A percentile compares a stretch with the other conserved stretches of the same genome.
Conservation (phyloP, 2,113 vertebrate species). For the Silurus asotus region DNA sequence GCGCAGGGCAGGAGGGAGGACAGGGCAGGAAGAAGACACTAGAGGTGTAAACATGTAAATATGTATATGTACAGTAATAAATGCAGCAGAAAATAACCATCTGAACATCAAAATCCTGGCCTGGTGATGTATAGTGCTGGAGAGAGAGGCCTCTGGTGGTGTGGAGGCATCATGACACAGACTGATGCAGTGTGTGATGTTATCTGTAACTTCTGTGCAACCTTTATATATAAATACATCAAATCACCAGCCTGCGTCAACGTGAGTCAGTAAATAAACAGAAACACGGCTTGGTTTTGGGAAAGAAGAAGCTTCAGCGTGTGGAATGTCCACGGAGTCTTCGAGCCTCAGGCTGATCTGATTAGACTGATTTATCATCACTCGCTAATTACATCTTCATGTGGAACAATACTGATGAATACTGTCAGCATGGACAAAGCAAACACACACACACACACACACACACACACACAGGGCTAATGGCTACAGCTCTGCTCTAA, state of each 20-base stretch:
- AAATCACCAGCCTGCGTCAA: background rate
- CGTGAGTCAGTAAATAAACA: background rate
- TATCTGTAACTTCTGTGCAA: background rate
- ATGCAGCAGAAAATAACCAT: too few species aligned
- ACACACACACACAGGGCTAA: background rate
- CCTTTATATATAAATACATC: background rate
- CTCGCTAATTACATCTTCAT: background rate
- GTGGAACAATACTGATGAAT: constrained; percentile 4
- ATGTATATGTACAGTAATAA: too few species aligned
- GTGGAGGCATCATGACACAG: background rate
- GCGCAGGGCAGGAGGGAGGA: too few species aligned
- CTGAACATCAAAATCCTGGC: too few species aligned
- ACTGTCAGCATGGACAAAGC: background rate
- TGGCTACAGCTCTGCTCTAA: background rate
- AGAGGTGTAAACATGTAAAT: too few species aligned
- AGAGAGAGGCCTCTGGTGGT: background rate
- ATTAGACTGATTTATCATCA: constrained; percentile 5
- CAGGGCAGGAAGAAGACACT: too few species aligned
- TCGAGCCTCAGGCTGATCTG: background rate
- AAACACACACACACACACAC: background rate
- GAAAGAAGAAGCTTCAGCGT: background rate
- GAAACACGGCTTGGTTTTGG: background rate
- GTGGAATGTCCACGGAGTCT: background rate
- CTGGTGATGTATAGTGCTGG: background rate
- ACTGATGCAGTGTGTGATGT: background rate